phyloP scores from a whole-genome alignment of 2,888 invertebrate genomes.

The Papilio gigon region DNA sequence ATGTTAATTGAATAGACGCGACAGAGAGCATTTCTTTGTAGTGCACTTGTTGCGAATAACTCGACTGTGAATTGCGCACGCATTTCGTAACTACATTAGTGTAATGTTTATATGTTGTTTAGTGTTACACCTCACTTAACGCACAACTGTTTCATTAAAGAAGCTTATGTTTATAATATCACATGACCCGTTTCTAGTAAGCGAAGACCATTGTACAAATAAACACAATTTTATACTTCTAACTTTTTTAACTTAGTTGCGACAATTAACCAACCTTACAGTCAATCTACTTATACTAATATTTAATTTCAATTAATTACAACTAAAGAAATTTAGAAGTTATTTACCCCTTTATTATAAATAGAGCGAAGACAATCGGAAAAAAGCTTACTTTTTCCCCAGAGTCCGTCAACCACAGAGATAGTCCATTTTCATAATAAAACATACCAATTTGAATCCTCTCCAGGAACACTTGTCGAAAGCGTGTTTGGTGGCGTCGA shows the following conservation, averaged over 20 bases:
- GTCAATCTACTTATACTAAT: too few relatives aligned
- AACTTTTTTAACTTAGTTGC: too few relatives aligned
- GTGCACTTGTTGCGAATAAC: slow-evolving; percentile 34
- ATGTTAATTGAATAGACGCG: slow-evolving; percentile 71
- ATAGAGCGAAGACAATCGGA: not conserved
- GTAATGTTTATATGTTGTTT: not conserved
- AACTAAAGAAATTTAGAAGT: not conserved
- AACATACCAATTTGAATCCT: not conserved
- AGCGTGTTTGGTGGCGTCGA: slow-evolving; percentile 49
- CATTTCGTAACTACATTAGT: slow-evolving; percentile 23
- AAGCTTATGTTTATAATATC: not conserved
- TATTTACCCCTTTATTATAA: not conserved
- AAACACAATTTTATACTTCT: too few relatives aligned
- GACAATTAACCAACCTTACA: too few relatives aligned
- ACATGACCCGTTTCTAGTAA: not conserved
- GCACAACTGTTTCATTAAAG: not conserved
- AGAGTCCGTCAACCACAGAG: not conserved
- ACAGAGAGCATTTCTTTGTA: slow-evolving; percentile 79
- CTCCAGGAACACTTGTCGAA: slow-evolving; percentile 51
- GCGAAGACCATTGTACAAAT: not conserved
- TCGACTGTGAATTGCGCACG: slow-evolving; percentile 13
- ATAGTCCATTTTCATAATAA: slow-evolving; percentile 8
- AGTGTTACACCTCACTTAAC: not conserved
- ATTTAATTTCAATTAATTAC: not conserved
- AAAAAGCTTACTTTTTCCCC: not conserved